Percentiles rank a stretch among this genome's conserved stretches.
These are phyloP conservation scores for Himantopus leucocephalus DNA, from an alignment of 2,113 vertebrate genomes.

Conservation along the genomic window DNA sequence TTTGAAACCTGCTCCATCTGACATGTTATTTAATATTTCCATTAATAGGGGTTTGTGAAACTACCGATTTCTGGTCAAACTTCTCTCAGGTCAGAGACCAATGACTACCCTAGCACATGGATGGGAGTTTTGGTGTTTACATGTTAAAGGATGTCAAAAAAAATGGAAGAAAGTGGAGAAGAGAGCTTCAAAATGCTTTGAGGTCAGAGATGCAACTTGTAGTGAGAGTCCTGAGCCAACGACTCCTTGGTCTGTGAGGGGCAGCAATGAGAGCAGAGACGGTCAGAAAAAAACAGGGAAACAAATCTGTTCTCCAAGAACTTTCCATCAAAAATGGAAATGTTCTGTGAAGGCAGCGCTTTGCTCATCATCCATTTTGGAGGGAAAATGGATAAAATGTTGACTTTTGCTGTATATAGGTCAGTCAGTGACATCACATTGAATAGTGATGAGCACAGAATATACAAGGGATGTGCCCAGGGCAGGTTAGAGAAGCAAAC, in stretches of 20 bases:
- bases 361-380: not conserved
- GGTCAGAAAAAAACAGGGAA: not conserved
- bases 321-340: not conserved
- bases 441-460: not conserved
- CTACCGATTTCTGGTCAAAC: not conserved
- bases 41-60: not conserved
- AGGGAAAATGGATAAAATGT: not conserved
- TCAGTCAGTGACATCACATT: not conserved
- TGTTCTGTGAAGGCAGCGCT: not conserved
- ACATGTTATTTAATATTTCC: constrained; percentile 8
- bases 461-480: not conserved
- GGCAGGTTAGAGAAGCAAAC: not conserved
- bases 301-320: not conserved
- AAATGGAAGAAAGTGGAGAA: not conserved
- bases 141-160: not conserved
- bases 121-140: not conserved
- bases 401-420: not conserved
- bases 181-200: not conserved
- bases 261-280: not conserved
- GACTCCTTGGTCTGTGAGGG: not conserved
- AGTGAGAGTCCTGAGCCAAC: not conserved
- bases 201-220: not conserved
- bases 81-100: not conserved
- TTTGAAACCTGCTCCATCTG: constrained; percentile 34
- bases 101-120: not conserved